These are phyloP conservation scores for Mus minutoides DNA, from an alignment of 2,797 vertebrate genomes.

Conservation along the genomic window DNA sequence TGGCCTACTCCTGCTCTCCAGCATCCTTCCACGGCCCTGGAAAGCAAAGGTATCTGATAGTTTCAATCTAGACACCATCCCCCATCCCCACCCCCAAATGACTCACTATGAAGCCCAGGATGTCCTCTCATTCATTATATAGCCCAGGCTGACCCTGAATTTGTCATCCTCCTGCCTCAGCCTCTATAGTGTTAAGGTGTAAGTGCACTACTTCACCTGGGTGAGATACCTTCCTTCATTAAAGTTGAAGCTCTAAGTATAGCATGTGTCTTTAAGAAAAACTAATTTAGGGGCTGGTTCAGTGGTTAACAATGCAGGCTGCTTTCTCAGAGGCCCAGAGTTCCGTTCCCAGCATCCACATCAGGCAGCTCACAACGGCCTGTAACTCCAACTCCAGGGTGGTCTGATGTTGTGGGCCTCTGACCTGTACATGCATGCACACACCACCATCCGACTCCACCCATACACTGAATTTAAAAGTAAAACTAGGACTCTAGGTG, in stretches of 20 bases:
- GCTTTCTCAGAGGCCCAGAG: neutral
- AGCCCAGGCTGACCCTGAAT: neutral
- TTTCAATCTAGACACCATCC: neutral
- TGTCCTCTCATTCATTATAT: neutral
- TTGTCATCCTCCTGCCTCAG: neutral
- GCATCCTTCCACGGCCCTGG: neutral
- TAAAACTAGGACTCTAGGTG: neutral
- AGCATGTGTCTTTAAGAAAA: neutral
- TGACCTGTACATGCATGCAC: too few relatives aligned
- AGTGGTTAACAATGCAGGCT: neutral
- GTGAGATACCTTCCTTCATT: neutral
- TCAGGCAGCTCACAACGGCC: neutral
- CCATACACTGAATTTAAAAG: neutral
- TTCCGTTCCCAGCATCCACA: neutral
- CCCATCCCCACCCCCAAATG: neutral
- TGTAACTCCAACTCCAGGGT: neutral
- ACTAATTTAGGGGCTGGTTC: constrained; percentile 55
- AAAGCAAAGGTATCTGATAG: neutral
- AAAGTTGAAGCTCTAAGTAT: constrained; percentile 27
- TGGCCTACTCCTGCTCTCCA: neutral
- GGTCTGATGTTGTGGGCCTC: neutral
- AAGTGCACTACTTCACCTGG: neutral
- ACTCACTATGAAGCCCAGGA: neutral
- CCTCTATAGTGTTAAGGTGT: neutral
- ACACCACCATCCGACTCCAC: neutral